Evolutionary conservation across 1,140 invertebrate species (phyloP).

Genomic region (Theocolax elegans): DNA sequence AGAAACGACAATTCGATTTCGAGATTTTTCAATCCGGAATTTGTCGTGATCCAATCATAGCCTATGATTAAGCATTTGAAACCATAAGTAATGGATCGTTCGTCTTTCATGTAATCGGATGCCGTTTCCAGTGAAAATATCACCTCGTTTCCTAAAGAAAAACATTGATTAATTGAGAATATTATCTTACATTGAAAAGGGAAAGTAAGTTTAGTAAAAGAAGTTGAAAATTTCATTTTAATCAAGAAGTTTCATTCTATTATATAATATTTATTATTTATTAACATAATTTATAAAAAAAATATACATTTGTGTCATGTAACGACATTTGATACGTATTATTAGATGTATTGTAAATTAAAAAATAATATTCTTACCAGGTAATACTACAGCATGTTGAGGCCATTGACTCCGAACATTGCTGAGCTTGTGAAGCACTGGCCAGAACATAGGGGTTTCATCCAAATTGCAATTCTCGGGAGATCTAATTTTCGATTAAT

Average conservation of each 20-base stretch:
- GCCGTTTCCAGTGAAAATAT: constrained; percentile 95
- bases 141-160: constrained; percentile 83
- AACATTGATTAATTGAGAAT: neutral
- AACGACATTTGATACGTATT: too few species aligned
- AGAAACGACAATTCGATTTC: constrained; percentile 93
- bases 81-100: constrained; percentile 84
- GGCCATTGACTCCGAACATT: constrained; percentile 83
- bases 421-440: constrained; percentile 78
- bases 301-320: too few species aligned
- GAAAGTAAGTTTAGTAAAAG: neutral
- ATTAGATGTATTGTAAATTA: too few species aligned
- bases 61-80: constrained; percentile 93
- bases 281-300: neutral
- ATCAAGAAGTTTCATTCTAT: too few species aligned
- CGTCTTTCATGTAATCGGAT: constrained; percentile 94
- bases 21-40: constrained; percentile 78
- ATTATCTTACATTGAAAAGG: too few species aligned
- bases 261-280: neutral
- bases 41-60: constrained; percentile 82
- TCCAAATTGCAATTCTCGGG: constrained; percentile 43
- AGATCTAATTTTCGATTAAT: constrained; percentile 34
- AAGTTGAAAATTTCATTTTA: too few species aligned
- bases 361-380: constrained; percentile 69
- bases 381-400: constrained; percentile 84
- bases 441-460: constrained; percentile 71